Base-by-base conservation (phyloP, 2,113 vertebrate species). In the Perccottus glenii region DNA sequence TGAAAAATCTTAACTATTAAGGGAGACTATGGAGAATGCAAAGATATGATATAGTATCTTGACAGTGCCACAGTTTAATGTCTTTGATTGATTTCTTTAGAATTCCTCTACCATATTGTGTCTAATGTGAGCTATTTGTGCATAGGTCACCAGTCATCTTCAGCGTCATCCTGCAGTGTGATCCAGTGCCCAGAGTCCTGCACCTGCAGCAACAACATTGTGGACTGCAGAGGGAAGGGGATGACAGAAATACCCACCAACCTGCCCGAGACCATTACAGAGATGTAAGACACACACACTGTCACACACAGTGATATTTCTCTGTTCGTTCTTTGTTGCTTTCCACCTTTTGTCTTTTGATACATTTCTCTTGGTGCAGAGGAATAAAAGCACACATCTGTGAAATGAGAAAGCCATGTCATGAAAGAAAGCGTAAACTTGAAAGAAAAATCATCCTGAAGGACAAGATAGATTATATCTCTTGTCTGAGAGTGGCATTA, bases 161-260 rank as follows among this genome's bases (percentile, higher is more conserved):
- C 90, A 9, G 95, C 94, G 64, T 94, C 95, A 0, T 97, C 98
- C 76, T 99, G 98, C 89, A 99, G 98, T 55, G 96, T 99, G 65
- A 86, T 99, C 80, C 96, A 98, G 82, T 99, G 98, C 77, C 98
- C 98, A 0, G 64, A 94, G 53, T 94, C 94, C 5, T 99, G 98
- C 88, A 96, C 96, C 76, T 99, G 98, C 78, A 99, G 95, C 84
- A 99, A 99, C 93, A 99, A 98, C 78, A 96, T 99, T 0, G 98
- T 99, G 67, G 98, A 99, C 92, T 99, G 98, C 82, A 93, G 98
- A 85, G 97, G 96, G 55, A 99, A 99, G 70, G 94, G 95, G 38
- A 93, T 99, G 56, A 93, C 94, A 4, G 97, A 98, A 73, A 98
- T 99, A 74, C 97, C 98, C 73, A 96, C 94, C 0, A 99, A 97